Evolutionary conservation across 2,113 vertebrate genomes (phyloP).

Genomic region (Muntiacus reevesi): DNA sequence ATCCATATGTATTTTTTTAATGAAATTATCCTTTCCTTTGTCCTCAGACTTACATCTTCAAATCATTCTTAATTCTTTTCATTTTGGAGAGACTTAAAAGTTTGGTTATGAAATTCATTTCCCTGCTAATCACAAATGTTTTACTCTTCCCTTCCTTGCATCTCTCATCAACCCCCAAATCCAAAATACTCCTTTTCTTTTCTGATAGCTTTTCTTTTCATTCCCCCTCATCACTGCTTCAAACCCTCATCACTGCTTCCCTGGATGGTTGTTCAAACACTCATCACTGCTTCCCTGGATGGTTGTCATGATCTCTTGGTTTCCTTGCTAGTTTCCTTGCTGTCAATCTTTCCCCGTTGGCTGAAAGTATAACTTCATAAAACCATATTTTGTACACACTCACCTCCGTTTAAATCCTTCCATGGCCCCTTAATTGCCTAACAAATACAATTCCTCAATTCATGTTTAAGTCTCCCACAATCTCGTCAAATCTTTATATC

Average conservation of each 20-base stretch:
- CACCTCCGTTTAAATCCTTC: neutral
- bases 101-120: neutral
- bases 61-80: neutral
- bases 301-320: neutral
- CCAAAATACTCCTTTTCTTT: neutral
- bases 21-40: neutral
- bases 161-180: neutral
- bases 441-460: slow-evolving; percentile 6
- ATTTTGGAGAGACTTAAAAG: neutral
- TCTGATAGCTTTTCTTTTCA: neutral
- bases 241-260: neutral
- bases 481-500: neutral
- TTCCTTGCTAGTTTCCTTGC: neutral
- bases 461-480: neutral
- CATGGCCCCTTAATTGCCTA: neutral
- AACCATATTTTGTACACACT: neutral
- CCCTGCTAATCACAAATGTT: neutral
- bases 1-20: neutral
- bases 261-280: neutral
- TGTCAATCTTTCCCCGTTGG: neutral
- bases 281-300: neutral
- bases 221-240: neutral
- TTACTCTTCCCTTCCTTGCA: neutral
- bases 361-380: neutral
- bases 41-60: neutral